These are phyloP conservation scores for Strix uralensis DNA, from an alignment of 2,113 vertebrate genomes.

Conservation along the genomic window DNA sequence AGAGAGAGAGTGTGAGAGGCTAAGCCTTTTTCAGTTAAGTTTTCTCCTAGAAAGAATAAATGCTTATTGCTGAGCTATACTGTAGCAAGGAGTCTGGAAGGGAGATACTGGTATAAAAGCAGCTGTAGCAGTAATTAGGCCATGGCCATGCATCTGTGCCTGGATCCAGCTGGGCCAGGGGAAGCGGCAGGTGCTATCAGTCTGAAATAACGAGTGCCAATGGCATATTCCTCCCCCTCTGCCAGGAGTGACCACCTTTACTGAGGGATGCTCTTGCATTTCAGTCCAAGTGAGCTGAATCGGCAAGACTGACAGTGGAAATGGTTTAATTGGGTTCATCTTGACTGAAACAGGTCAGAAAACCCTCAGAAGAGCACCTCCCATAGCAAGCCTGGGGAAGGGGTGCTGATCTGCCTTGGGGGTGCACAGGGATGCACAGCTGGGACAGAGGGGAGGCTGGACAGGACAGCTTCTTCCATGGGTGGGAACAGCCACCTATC, in stretches of 20 bases:
- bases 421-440: rapidly evolving
- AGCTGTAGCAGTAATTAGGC: background rate
- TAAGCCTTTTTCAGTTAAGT: background rate
- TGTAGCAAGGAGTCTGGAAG: background rate
- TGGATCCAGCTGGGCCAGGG: background rate
- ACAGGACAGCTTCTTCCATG: background rate
- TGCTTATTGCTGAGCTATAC: background rate
- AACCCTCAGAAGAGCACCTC: background rate
- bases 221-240: background rate
- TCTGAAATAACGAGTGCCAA: background rate
- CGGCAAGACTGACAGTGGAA: background rate
- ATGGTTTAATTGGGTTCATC: background rate
- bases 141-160: background rate
- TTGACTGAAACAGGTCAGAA: background rate
- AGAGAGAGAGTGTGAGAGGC: background rate
- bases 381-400: background rate
- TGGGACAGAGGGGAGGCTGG: background rate
- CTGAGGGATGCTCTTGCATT: background rate
- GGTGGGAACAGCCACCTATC: background rate
- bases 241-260: background rate
- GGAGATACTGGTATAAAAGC: background rate
- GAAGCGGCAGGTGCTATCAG: rapidly evolving
- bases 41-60: background rate
- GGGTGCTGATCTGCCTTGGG: background rate
- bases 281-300: background rate